phyloP scores from a whole-genome alignment of 2,888 invertebrate genomes.

The Herminia tarsipennalis region DNA sequence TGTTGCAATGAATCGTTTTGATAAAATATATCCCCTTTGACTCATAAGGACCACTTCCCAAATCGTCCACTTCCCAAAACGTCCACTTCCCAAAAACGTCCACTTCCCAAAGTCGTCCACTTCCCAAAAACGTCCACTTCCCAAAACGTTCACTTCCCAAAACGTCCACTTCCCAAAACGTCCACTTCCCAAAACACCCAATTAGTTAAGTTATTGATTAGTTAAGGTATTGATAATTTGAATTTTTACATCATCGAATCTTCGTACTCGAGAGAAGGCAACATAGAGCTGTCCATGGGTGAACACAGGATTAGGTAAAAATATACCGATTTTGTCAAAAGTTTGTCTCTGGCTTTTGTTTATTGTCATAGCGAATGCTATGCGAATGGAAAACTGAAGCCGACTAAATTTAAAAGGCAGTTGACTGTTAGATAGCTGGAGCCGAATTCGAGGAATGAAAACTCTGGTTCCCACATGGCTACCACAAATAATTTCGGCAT shows the following conservation, averaged over 20 bases:
- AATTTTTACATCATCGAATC: conserved; percentile 37
- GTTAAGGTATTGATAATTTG: conserved; percentile 38
- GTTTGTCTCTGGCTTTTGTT: conserved; percentile 22
- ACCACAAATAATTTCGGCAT: conserved; percentile 10
- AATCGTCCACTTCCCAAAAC: too few relatives aligned
- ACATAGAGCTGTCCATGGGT: conserved; percentile 28
- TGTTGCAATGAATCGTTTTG: too few relatives aligned
- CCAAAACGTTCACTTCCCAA: too few relatives aligned
- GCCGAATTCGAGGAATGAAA: conserved; percentile 28
- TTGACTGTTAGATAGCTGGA: conserved; percentile 32
- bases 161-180: too few relatives aligned
- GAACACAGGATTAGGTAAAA: conserved; percentile 11
- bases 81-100: too few relatives aligned
- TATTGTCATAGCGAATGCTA: conserved; percentile 21
- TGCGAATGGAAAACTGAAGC: conserved; percentile 23
- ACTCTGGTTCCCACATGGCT: conserved; percentile 19
- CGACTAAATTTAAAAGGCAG: conserved; percentile 26
- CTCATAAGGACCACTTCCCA: too few relatives aligned
- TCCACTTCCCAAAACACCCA: too few relatives aligned
- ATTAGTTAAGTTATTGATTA: too few relatives aligned
- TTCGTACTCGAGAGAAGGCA: conserved; percentile 37
- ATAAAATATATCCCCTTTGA: too few relatives aligned
- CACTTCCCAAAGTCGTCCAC: too few relatives aligned
- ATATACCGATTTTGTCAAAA: conserved; percentile 21
- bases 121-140: too few relatives aligned